phyloP scores from a whole-genome alignment of 2,113 vertebrate genomes.

The Oriolus oriolus region DNA sequence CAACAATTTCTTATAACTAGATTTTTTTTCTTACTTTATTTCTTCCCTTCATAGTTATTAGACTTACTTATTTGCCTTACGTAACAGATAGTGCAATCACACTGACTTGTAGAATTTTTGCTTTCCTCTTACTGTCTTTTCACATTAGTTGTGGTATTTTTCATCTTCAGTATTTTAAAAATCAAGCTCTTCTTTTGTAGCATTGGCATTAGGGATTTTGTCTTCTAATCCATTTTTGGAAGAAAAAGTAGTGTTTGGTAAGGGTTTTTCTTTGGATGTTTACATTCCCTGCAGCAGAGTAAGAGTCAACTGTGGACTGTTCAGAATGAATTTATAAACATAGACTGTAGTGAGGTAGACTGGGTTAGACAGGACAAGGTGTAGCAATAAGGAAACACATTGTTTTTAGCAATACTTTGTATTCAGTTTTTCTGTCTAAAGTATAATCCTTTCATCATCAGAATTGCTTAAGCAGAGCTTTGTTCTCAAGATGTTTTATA shows the following conservation, averaged over 20 bases:
- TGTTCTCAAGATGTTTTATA: not conserved
- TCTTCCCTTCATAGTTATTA: not conserved
- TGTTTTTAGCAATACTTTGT: not conserved
- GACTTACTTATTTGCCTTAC: not conserved
- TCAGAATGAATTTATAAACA: not conserved
- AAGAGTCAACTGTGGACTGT: not conserved
- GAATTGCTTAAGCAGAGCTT: not conserved
- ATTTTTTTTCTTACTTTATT: not conserved
- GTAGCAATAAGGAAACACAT: not conserved
- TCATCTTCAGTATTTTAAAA: not conserved
- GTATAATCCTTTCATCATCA: not conserved
- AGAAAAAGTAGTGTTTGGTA: not conserved
- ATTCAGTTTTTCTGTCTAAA: not conserved
- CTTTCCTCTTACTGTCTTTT: not conserved
- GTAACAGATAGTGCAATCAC: not conserved
- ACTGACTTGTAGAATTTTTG: not conserved
- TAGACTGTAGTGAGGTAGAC: not conserved
- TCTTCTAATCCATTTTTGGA: not conserved
- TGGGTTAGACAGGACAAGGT: not conserved
- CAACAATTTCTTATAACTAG: not conserved
- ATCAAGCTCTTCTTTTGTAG: not conserved
- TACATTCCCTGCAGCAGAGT: not conserved
- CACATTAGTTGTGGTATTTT: not conserved
- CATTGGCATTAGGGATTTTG: not conserved
- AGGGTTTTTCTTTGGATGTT: not conserved